Percentiles rank a stretch among this genome's conserved stretches.
Conservation (phyloP, 2,888 invertebrate genomes). For the Onthophagus sagittarius region DNA sequence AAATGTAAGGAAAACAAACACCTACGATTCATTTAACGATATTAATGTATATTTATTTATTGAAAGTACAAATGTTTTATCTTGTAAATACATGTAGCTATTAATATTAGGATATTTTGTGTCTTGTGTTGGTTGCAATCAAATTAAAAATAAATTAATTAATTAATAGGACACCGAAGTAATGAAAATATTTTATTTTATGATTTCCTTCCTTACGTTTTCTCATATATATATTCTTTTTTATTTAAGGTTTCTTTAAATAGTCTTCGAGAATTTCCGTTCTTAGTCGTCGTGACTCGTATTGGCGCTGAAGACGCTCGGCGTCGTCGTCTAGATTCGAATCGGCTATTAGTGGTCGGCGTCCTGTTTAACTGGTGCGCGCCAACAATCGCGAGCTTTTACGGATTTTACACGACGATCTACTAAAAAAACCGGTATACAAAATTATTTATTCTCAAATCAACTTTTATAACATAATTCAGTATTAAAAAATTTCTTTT, state of each 20-base stretch:
- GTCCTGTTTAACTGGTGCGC: constrained; percentile 24
- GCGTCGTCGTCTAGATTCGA: constrained; percentile 35
- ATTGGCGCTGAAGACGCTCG: constrained; percentile 38
- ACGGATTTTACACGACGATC: not conserved
- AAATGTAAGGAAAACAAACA: not conserved
- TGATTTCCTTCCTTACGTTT: not conserved
- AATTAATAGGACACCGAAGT: not conserved
- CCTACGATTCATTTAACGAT: not conserved
- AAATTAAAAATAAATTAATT: not conserved
- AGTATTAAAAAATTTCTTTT: no score
- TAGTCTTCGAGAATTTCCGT: constrained; percentile 30
- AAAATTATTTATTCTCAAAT: not conserved
- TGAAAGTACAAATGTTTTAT: not conserved
- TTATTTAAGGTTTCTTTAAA: constrained; percentile 32
- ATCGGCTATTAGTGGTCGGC: constrained; percentile 35
- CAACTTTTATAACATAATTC: no score
- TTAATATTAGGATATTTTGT: not conserved
- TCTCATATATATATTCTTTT: not conserved
- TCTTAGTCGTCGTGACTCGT: constrained; percentile 28
- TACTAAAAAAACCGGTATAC: not conserved
- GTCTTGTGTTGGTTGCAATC: not conserved
- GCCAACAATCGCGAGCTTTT: constrained; percentile 12
- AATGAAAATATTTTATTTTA: not conserved
- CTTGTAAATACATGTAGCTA: not conserved
- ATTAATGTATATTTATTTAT: not conserved